phyloP scores from a whole-genome alignment of 2,797 vertebrate species.

The Diplodus sargus region DNA sequence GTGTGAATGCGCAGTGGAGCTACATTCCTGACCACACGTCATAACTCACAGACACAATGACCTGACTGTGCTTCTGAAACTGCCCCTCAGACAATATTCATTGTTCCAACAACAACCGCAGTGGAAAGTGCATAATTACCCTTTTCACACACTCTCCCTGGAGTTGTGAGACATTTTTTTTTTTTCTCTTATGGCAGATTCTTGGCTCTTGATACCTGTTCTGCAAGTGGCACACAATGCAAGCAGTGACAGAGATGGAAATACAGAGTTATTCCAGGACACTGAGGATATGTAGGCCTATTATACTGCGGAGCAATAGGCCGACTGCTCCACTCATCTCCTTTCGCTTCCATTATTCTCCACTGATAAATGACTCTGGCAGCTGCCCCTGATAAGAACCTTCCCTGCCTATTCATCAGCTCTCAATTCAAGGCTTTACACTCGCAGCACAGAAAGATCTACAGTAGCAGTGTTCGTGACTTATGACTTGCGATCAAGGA shows the following conservation, averaged over 20 bases:
- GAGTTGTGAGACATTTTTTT: constrained; percentile 38
- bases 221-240: constrained; percentile 63
- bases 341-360: constrained; percentile 84
- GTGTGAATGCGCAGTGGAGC: constrained; percentile 8
- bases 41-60: constrained; percentile 27
- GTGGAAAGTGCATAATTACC: constrained; percentile 23
- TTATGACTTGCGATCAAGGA: constrained; percentile 52
- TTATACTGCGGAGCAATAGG: constrained; percentile 71
- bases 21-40: neutral
- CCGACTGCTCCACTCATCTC: constrained; percentile 80
- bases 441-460: constrained; percentile 49
- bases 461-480: constrained; percentile 53
- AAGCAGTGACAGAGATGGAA: constrained; percentile 61
- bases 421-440: constrained; percentile 72
- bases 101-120: constrained; percentile 49
- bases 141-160: constrained; percentile 25
- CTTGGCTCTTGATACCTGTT: constrained; percentile 69
- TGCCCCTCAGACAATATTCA: constrained; percentile 29
- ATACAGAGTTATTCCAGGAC: constrained; percentile 71
- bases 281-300: constrained; percentile 66
- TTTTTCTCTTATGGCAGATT: constrained; percentile 50
- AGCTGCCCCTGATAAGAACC: constrained; percentile 81
- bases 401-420: constrained; percentile 86
- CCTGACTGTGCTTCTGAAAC: constrained; percentile 21
- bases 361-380: constrained; percentile 87